phyloP scores from a whole-genome alignment of 2,113 vertebrate genomes.

The Phyllopteryx taeniolatus region DNA sequence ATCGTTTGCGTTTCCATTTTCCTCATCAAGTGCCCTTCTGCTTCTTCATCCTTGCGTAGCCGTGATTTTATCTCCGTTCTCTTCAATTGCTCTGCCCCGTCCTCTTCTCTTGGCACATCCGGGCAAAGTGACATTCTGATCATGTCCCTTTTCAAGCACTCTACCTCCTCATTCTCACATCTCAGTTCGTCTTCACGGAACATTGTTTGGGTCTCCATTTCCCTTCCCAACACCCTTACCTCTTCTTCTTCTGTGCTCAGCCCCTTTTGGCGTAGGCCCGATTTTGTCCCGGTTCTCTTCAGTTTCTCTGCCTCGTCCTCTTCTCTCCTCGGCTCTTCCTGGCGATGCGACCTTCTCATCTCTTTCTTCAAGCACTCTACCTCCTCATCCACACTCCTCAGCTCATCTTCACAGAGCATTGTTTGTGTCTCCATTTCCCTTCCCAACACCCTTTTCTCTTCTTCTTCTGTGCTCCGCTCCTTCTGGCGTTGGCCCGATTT shows the following conservation, averaged over 20 bases:
- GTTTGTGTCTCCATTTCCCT: neutral
- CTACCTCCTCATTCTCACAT: neutral
- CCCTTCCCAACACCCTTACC: too few species aligned
- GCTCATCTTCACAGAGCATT: neutral
- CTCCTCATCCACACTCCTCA: neutral
- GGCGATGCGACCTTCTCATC: neutral
- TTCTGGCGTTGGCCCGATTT: neutral
- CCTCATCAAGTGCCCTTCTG: neutral
- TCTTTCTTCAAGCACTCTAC: neutral
- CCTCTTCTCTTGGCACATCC: neutral
- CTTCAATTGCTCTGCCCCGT: neutral
- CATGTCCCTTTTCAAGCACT: neutral
- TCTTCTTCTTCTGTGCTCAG: conserved; percentile 7
- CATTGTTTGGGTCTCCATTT: neutral
- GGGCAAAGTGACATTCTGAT: neutral
- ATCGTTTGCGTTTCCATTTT: too few species aligned
- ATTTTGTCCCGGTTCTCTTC: neutral
- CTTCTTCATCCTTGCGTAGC: conserved; percentile 7
- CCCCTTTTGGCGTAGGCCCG: neutral
- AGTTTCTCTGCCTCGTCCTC: neutral
- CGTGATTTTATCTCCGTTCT: neutral
- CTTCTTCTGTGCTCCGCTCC: conserved; percentile 16
- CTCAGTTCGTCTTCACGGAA: too few species aligned
- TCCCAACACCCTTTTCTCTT: too few species aligned
- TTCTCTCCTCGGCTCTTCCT: neutral